Conservation (phyloP, 2,113 vertebrate species). For the Centropus bengalensis region DNA sequence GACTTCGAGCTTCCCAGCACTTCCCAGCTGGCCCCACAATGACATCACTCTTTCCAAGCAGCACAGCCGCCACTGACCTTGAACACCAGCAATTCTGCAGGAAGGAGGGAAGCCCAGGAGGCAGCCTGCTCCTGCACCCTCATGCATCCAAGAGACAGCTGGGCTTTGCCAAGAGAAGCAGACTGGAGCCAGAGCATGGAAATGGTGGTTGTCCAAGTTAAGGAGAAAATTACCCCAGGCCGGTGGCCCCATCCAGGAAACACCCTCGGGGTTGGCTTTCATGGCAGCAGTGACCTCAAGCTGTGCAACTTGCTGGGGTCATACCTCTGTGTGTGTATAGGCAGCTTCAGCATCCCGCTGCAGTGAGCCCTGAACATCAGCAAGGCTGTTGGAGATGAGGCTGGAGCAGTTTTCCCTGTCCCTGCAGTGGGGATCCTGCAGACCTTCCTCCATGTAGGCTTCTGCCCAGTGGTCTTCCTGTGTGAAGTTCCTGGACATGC, state of each 20-base stretch:
- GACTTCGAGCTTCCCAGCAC: not conserved
- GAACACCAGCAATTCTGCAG: not conserved
- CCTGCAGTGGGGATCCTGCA: not conserved
- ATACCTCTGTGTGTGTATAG: conserved; percentile 78
- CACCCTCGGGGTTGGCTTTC: not conserved
- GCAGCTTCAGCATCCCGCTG: conserved; percentile 81
- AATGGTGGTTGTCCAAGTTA: not conserved
- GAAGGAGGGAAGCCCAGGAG: not conserved
- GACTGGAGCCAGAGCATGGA: not conserved
- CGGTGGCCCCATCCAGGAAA: conserved; percentile 16
- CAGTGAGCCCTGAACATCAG: conserved; percentile 66
- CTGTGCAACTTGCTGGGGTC: not conserved
- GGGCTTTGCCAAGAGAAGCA: not conserved
- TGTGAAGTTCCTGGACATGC: conserved; percentile 77
- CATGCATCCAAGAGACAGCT: not conserved
- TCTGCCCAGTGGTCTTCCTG: conserved; percentile 60
- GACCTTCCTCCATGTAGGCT: conserved; percentile 34
- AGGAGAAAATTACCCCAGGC: not conserved
- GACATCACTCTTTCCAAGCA: conserved; percentile 36
- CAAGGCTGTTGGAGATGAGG: conserved; percentile 43
- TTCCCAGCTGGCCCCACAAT: conserved; percentile 27
- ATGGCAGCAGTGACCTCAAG: not conserved
- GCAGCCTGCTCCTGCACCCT: not conserved
- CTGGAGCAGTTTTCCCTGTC: conserved; percentile 65
- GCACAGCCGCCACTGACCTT: not conserved